These are phyloP conservation scores for Pachypsylla venusta DNA, from an alignment of 1,140 invertebrate species.

Conservation along the genomic window DNA sequence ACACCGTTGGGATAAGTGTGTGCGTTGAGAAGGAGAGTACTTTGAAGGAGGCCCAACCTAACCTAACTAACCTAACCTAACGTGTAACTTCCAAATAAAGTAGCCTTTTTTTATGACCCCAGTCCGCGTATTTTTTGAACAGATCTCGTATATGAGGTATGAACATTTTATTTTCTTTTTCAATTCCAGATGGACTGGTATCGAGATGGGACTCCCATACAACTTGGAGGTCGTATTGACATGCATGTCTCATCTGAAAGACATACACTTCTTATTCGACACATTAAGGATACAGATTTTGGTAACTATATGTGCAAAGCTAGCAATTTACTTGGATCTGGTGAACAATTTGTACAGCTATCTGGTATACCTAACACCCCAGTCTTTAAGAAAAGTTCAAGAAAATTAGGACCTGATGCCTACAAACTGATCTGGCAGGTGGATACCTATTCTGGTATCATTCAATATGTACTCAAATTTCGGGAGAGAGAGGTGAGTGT, in stretches of 20 bases:
- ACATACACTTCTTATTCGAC: slow-evolving; percentile 37
- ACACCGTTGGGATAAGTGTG: too few species aligned
- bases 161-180: not conserved
- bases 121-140: too few species aligned
- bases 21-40: too few species aligned
- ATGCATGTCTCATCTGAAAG: slow-evolving; percentile 16
- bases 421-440: not conserved
- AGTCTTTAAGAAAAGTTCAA: not conserved
- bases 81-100: too few species aligned
- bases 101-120: too few species aligned
- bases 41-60: too few species aligned
- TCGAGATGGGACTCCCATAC: slow-evolving; percentile 26
- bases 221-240: not conserved
- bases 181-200: slow-evolving; percentile 35
- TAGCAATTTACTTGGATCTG: slow-evolving; percentile 48
- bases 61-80: too few species aligned
- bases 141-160: too few species aligned
- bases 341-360: slow-evolving; percentile 37
- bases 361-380: slow-evolving; percentile 29
- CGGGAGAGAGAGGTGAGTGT: not conserved
- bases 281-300: slow-evolving; percentile 49
- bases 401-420: not conserved
- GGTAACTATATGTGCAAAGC: slow-evolving; percentile 62
- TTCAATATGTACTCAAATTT: not conserved
- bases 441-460: not conserved